Evolutionary conservation across 2,113 vertebrate genomes (phyloP), one percentile per base, ranked within the genome.

Genomic region (Halichoerus grypus): DNA sequence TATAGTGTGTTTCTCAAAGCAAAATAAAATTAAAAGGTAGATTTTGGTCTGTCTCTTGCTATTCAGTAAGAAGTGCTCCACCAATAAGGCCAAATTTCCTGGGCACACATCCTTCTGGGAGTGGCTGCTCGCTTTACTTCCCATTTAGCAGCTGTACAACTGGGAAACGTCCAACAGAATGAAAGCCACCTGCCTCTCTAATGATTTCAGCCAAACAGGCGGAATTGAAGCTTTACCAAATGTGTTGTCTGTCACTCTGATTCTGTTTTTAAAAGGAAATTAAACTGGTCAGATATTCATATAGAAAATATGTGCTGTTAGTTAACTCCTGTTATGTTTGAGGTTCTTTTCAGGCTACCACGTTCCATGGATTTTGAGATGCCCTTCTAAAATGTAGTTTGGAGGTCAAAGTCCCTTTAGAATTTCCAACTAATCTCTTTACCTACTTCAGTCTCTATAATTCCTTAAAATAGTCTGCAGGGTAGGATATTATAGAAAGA

Each of bases 71-170:
- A 69, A 95, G 21, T 31, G 21, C n/a, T 93, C 39, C 74, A 67
- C 90, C 67, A 39, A 46, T 65, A 19, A 39, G 91, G 91, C 97
- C 93, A 91, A 24, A 88, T 98, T 98, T 98, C 94, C 94, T 91
- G 97, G 95, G 88, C 97, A 94, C 51, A 39, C 65, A 15, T 96
- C 96, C 96, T 96, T 96, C 87, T 95, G 95, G 95, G 96, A 97
- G 95, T 91, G 97, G 95, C 91, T 96, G 95, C 94, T 93, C 91
- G 93, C 85, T 93, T 96, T 86, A 61, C 96, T 97, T 89, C 59
- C 94, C 96, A 97, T 97, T 97, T 96, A 97, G 93, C 97, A 98
- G 95, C 97, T 98, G 98, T 97, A 97, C 93, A 91, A 91, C 92
- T 97, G 98, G 98, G 97, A 97, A 91, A 39, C 59, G 1, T 93